These are phyloP conservation scores for Troides aeacus DNA, from an alignment of 2,888 invertebrate genomes.

Conservation along the genomic window DNA sequence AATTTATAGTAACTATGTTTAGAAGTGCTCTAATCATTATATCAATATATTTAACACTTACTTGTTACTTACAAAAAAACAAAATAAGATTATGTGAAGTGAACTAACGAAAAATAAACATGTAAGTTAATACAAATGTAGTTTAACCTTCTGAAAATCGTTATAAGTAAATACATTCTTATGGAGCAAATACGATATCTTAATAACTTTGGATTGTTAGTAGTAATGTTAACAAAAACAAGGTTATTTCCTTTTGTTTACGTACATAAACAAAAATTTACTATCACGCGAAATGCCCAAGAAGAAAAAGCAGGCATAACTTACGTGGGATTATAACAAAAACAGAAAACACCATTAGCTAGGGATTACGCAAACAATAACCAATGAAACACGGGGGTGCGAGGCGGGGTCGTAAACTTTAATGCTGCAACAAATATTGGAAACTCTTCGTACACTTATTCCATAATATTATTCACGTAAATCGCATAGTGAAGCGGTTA, in stretches of 20 bases:
- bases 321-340: constrained; percentile 26
- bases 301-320: constrained; percentile 17
- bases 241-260: background rate
- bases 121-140: no score
- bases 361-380: constrained; percentile 31
- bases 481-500: constrained; percentile 49
- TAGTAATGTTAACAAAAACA: no score
- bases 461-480: constrained; percentile 56
- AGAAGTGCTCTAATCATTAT: background rate
- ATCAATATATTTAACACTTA: no score
- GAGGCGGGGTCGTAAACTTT: constrained; percentile 52
- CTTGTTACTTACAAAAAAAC: no score
- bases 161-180: no score
- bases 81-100: no score
- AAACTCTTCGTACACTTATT: constrained; percentile 55
- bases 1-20: constrained; percentile 6
- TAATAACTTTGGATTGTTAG: no score
- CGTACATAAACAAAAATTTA: background rate
- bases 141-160: no score
- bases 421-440: constrained; percentile 56
- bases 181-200: no score
- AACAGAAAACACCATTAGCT: constrained; percentile 26
- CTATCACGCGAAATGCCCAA: background rate
- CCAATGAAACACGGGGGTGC: constrained; percentile 49
- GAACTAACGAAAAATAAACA: no score